Percentiles rank a stretch among this genome's conserved stretches.
Conservation (phyloP, 2,113 vertebrate genomes). For the Gobio gobio region DNA sequence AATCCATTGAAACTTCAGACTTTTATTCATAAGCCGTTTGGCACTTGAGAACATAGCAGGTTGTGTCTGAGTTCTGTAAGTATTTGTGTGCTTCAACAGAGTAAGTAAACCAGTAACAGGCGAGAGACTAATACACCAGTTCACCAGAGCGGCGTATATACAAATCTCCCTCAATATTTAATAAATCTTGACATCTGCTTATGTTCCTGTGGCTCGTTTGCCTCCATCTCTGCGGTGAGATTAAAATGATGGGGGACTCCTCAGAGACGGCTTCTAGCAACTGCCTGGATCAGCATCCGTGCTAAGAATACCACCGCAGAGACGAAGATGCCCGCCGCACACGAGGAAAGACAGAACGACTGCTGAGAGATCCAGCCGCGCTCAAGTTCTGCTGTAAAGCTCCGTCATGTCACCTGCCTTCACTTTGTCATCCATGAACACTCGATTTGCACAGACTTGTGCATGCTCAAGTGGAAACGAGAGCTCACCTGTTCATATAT, state of each 20-base stretch:
- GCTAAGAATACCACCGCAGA: conserved; percentile 24
- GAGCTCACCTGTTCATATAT: conserved; percentile 8
- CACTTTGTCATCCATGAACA: not conserved
- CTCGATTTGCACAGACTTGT: not conserved
- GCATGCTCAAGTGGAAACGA: not conserved
- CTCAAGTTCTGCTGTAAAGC: conserved; percentile 18
- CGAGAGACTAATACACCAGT: not conserved
- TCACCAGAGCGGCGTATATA: conserved; percentile 11
- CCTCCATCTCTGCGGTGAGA: conserved; percentile 17
- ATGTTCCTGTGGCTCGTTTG: conserved; percentile 25
- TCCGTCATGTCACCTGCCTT: not conserved
- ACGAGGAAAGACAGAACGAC: not conserved
- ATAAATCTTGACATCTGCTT: conserved; percentile 52
- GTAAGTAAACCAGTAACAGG: conserved; percentile 12
- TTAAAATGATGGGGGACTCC: conserved; percentile 26
- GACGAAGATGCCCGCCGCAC: not conserved
- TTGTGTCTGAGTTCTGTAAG: not conserved
- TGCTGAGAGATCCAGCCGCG: conserved; percentile 31
- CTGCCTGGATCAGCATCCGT: conserved; percentile 10
- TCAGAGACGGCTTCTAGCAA: conserved; percentile 39
- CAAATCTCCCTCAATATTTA: conserved; percentile 43
- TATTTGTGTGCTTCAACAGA: not conserved
- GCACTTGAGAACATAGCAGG: not conserved
- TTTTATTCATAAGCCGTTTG: not conserved
- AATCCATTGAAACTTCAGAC: not conserved